Base-by-base conservation (phyloP, 2,797 vertebrate genomes). In the Mormyrops attenuatus region DNA sequence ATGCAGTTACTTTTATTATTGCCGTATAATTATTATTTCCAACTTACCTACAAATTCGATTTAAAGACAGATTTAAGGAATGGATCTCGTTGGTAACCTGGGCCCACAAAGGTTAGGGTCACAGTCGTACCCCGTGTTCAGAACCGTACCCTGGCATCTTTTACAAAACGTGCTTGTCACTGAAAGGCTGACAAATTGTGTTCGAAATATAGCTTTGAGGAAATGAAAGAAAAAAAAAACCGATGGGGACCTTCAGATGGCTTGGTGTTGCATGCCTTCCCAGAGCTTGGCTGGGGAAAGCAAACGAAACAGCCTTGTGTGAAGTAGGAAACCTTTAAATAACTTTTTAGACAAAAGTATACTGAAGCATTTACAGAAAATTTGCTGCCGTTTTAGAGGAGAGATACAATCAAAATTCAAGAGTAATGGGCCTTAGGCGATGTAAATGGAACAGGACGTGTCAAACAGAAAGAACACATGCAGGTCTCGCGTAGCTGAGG, bases 291-390 rank as follows among this genome's bases (percentile, higher is more conserved):
- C 9, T 44, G 38, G 73, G 73, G 73, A 80, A 80, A n/a, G 38
- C 77, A 44, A 47, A 82, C 47, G 38, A 47, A 82, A n/a, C 41
- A 44, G 38, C 17, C 41, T 47, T 82, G 77, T 41, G 73, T 82
- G 41, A 82, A 82, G 47, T 82, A 44, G 38, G 41, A 44, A 47
- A 82, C 20, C 77, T 82, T 82, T 82, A 44, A 44, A 82, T 82
- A 47, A 82, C 77, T 82, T 47, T 82, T 82, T 82, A 47, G 38
- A 82, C 41, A 82, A 82, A 82, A 82, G 77, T 82, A 82, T 47
- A 47, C 30, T 38, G 34, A 82, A 82, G 17, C 41, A 82, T 82
- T 82, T 82, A 82, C 77, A n/a, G 41, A 82, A 82, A 82, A 44
- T 44, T 47, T 82, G 77, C 38, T 44, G 77, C 41, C 3, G 0